Evolutionary conservation across 2,113 vertebrate genomes (phyloP).

Genomic region (Rhineura floridana): DNA sequence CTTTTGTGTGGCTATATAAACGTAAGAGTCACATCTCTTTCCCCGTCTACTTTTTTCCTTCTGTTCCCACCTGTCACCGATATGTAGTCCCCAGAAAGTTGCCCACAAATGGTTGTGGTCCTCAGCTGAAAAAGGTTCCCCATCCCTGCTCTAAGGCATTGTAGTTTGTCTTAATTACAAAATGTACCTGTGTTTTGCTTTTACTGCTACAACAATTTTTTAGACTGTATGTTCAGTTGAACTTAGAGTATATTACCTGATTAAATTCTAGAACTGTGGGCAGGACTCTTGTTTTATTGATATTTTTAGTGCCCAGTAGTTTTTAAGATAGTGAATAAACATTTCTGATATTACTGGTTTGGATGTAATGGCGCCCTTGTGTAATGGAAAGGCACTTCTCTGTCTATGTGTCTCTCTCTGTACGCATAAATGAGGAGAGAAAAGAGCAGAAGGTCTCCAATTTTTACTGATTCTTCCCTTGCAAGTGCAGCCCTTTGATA

Average conservation of each 20-base stretch:
- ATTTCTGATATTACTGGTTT: background rate
- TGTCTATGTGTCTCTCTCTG: background rate
- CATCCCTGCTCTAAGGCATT: background rate
- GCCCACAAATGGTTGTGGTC: no score
- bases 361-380: background rate
- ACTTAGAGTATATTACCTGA: background rate
- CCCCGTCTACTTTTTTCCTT: no score
- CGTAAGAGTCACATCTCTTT: no score
- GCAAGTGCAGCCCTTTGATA: background rate
- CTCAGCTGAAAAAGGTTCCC: no score
- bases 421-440: background rate
- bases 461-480: no score
- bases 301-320: background rate
- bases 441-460: background rate
- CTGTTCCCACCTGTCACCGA: no score
- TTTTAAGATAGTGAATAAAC: background rate
- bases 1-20: no score
- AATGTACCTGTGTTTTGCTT: background rate
- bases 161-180: background rate
- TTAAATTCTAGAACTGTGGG: background rate
- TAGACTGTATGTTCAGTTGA: background rate
- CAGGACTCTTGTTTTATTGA: background rate
- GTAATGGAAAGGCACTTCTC: no score
- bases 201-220: background rate
- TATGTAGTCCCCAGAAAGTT: no score